Evolutionary conservation across 2,113 vertebrate species (phyloP), one percentile per base, ranked within the genome.

Genomic region (Opisthocomus hoazin): DNA sequence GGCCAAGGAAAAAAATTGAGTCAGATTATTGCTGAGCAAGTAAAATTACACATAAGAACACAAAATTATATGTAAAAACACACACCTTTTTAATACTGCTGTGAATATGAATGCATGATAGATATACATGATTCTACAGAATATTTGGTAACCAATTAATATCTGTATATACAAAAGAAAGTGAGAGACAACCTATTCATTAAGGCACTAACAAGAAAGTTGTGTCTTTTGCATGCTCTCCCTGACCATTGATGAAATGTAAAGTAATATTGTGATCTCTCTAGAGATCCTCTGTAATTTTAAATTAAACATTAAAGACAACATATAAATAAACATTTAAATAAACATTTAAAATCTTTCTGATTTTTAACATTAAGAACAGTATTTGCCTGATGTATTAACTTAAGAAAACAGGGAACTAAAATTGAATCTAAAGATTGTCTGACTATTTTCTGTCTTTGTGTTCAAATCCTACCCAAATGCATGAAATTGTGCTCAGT

Each of bases 301-400:
- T 13, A 9, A 92, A 86, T 60, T 20, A 78, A 56, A 39, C 18
- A 29, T 32, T 65, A 54, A 70, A 41, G 4, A 81, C n/a, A n/a
- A n/a, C n/a, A n/a, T n/a, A n/a, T n/a, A n/a, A n/a, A n/a, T n/a
- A n/a, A n/a, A n/a, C n/a, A n/a, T n/a, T n/a, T n/a, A n/a, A n/a
- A n/a, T n/a, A n/a, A n/a, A n/a, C 0, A 32, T 22, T 24, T 24
- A 24, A 74, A 90, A 57, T 1, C 1, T 61, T 63, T 29, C 11
- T 74, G 10, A 15, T 70, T 69, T 81, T 82, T 46, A 75, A 0
- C 5, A 48, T 77, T 43, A 53, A 87, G 54, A 7, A 1, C 8
- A 2, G 10, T 19, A 36, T 65, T 73, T 63, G 0, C 34, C 19
- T 36, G 18, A 45, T 46, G 5, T 37, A 21, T 34, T 45, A 34